phyloP scores from a whole-genome alignment of 2,888 invertebrate genomes.

The Sarcophaga rosellei region DNA sequence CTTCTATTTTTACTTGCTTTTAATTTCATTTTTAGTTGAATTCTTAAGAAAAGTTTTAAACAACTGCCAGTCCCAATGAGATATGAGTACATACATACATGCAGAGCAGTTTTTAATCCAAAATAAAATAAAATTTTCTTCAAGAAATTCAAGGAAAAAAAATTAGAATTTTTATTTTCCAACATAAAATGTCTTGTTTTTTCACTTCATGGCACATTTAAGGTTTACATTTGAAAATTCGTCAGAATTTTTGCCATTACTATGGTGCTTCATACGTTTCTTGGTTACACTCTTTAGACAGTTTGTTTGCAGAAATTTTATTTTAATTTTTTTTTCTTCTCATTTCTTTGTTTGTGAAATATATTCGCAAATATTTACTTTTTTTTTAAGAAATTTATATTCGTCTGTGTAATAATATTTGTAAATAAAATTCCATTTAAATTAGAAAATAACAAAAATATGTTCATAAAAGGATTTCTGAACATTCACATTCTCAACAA shows the following conservation, averaged over 20 bases:
- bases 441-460: neutral
- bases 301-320: neutral
- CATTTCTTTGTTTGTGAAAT: neutral
- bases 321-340: neutral
- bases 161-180: too few species aligned
- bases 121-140: too few species aligned
- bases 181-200: too few species aligned
- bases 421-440: slow-evolving; percentile 14
- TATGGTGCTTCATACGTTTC: too few species aligned
- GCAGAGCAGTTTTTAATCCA: too few species aligned
- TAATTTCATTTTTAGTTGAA: slow-evolving; percentile 3
- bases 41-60: slow-evolving; percentile 53
- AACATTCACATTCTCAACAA: too few species aligned
- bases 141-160: too few species aligned
- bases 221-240: too few species aligned
- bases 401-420: slow-evolving; percentile 17
- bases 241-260: too few species aligned
- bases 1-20: neutral
- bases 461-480: neutral
- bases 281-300: neutral
- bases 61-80: slow-evolving; percentile 30
- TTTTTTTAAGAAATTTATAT: slow-evolving; percentile 17
- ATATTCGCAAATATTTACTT: slow-evolving; percentile 29
- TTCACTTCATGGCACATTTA: too few species aligned
- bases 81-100: too few species aligned